Conservation (phyloP, 2,797 vertebrate species). For the Mycteria americana region DNA sequence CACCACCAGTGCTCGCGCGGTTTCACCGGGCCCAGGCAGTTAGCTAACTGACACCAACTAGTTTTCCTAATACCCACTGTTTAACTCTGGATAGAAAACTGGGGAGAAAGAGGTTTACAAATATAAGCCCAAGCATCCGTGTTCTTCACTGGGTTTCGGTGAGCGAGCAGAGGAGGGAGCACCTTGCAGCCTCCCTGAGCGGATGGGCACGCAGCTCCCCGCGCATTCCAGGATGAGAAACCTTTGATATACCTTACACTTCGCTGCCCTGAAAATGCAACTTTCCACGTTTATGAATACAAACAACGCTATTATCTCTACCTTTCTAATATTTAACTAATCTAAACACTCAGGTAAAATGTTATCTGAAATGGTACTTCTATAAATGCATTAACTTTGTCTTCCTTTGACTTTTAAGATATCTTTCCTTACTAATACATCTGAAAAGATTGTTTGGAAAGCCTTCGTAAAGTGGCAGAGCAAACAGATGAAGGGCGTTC, state of each 20-base stretch:
- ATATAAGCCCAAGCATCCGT: neutral
- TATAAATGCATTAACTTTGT: conserved; percentile 83
- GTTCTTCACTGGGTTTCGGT: neutral
- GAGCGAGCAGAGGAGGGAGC: neutral
- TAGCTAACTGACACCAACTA: too few relatives aligned
- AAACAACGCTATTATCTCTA: conserved; percentile 80
- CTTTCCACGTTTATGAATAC: conserved; percentile 79
- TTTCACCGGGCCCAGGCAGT: neutral
- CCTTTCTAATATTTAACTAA: conserved; percentile 92
- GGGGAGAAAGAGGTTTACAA: neutral
- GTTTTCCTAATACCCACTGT: neutral
- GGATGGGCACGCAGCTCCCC: conserved; percentile 55
- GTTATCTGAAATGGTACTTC: conserved; percentile 86
- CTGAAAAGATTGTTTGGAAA: conserved; percentile 83
- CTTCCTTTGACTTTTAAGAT: conserved; percentile 81
- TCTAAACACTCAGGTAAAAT: conserved; percentile 81
- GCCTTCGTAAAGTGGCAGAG: conserved; percentile 78
- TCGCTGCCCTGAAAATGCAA: conserved; percentile 77
- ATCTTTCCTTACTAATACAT: conserved; percentile 79
- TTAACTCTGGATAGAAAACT: neutral
- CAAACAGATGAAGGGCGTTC: conserved; percentile 81
- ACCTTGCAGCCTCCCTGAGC: neutral
- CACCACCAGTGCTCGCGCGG: rapidly evolving
- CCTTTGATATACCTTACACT: conserved; percentile 75
- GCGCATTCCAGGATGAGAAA: conserved; percentile 66